phyloP scores from a whole-genome alignment of 2,888 invertebrate genomes.

The Aporophyla nigra region DNA sequence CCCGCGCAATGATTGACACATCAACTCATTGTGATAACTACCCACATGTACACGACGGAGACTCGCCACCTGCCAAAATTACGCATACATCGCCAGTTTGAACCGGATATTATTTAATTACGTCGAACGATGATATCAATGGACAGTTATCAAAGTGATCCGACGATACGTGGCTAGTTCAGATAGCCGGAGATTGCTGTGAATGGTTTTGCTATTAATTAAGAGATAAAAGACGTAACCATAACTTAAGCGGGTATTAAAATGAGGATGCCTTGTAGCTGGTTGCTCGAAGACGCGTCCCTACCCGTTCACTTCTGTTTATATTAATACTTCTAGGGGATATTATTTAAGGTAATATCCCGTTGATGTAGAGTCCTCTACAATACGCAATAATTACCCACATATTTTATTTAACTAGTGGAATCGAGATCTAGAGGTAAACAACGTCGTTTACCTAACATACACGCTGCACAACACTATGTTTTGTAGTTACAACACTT shows the following conservation, averaged over 20 bases:
- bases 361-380: conserved; percentile 22
- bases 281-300: conserved; percentile 20
- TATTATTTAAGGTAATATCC: conserved; percentile 32
- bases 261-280: conserved; percentile 45
- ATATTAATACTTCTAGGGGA: conserved; percentile 17
- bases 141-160: conserved; percentile 68
- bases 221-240: conserved; percentile 73
- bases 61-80: conserved; percentile 56
- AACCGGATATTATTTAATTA: conserved; percentile 67
- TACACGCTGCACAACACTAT: conserved; percentile 19
- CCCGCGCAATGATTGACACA: conserved; percentile 70
- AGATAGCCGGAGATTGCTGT: conserved; percentile 50
- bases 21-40: conserved; percentile 65
- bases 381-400: conserved; percentile 36
- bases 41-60: conserved; percentile 45
- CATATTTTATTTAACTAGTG: conserved; percentile 36
- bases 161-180: conserved; percentile 60
- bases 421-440: conserved; percentile 16
- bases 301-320: conserved; percentile 24
- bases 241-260: conserved; percentile 54
- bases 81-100: conserved; percentile 66
- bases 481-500: conserved; percentile 35
- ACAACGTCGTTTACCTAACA: conserved; percentile 35
- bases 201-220: conserved; percentile 74
- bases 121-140: conserved; percentile 60